Base-by-base conservation (phyloP, 2,113 vertebrate genomes). In the Columba janthina region DNA sequence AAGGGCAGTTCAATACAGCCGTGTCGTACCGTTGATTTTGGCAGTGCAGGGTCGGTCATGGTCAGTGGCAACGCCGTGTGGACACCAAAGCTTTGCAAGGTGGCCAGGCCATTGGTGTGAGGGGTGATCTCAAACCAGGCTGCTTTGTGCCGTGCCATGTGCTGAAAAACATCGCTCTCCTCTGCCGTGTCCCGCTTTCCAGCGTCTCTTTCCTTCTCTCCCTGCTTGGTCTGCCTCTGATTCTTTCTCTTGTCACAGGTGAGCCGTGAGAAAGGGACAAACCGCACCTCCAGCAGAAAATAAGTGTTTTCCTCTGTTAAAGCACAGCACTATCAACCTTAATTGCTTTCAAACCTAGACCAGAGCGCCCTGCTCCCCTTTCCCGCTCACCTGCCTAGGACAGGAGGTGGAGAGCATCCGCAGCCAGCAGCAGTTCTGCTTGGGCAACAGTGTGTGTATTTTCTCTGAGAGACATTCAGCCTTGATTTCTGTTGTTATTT, bases 1-100 rank as follows among this genome's bases (percentile, higher is more conserved):
- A 46, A 46, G 74, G 50, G 28, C 10, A 24, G 11, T 36, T 11
- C 2, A 32, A 29, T 13, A 9, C 9, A 16, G 15, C 17, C 10
- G 6, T 2, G 20, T 5, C 53, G 34, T 46, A 4, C 11, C 19
- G 32, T 20, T 32, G 10, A 12, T 69, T 77, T 20, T 53, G 38
- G 3, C 24, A 32, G 29, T 4, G 25, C 44, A 4, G 36, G 14
- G 29, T 21, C 1, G 4, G 61, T 19, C 21, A 10, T 11, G 3
- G 67, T 14, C 25, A 5, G 11, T 10, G 32, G 32, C 19, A 14
- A 4, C 15, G 5, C 15, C 1, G 64, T 4, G 16, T 2, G 25
- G 29, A 19, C 65, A 8, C 38, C 16, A 21, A 9, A n/a, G 32
- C 64, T 20, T 10, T 20, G 20, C 6, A 5, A 34, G 26, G 11